phyloP scores from a whole-genome alignment of 1,140 invertebrate species.

The Micrasema minimum region DNA sequence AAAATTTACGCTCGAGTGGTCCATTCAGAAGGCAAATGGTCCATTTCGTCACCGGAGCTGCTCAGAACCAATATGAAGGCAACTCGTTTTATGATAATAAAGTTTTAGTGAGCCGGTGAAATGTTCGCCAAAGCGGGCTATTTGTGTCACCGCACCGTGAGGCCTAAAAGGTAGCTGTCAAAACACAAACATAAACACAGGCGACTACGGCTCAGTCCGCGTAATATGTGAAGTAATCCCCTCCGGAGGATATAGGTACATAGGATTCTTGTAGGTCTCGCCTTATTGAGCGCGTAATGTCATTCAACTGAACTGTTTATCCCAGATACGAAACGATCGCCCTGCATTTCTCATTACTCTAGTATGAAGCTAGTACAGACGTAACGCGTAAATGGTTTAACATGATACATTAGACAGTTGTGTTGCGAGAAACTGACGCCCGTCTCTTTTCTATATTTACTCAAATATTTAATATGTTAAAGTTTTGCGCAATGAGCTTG shows the following conservation, averaged over 20 bases:
- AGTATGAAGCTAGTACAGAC: too few species aligned
- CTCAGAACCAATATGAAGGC: slow-evolving; percentile 1
- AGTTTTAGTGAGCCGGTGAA: slow-evolving; percentile 15
- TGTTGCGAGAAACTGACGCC: too few species aligned
- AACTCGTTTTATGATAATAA: slow-evolving; percentile 8
- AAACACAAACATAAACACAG: slow-evolving; percentile 23
- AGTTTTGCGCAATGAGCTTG: too few species aligned
- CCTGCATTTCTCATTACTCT: too few species aligned
- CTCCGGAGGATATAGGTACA: neutral
- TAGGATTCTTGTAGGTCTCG: too few species aligned
- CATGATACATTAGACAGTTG: too few species aligned
- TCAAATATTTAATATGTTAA: too few species aligned
- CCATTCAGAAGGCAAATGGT: slow-evolving; percentile 6
- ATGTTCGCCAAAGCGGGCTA: slow-evolving; percentile 9
- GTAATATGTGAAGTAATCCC: slow-evolving; percentile 20
- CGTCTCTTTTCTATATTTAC: too few species aligned
- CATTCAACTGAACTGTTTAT: slow-evolving; percentile 24
- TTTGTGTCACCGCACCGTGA: slow-evolving; percentile 26
- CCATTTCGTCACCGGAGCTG: slow-evolving; percentile 9
- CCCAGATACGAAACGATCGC: too few species aligned
- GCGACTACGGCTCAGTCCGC: neutral
- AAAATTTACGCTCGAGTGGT: slow-evolving; percentile 4
- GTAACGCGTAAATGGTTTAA: too few species aligned
- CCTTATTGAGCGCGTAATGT: slow-evolving; percentile 4
- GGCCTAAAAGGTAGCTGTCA: slow-evolving; percentile 25